A percentile compares a stretch with the other conserved stretches of the same genome.
These are phyloP conservation scores for Dolichotis patagonum DNA, from an alignment of 2,113 vertebrate genomes.

Conservation along the genomic window DNA sequence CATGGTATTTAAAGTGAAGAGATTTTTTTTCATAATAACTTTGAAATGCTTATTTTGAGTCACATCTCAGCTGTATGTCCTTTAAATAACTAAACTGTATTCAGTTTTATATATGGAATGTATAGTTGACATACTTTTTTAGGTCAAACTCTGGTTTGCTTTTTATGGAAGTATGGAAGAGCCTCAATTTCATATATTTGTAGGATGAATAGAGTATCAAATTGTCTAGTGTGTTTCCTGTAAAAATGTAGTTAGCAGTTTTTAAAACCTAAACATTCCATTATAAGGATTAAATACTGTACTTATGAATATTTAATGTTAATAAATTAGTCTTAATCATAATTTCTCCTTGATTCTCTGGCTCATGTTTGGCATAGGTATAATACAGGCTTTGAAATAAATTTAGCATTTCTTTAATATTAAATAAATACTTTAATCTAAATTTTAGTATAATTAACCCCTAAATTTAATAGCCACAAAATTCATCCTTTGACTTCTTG, in stretches of 20 bases:
- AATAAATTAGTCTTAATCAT: slow-evolving; percentile 38
- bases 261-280: slow-evolving; percentile 56
- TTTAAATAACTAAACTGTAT: background rate
- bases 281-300: slow-evolving; percentile 41
- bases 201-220: slow-evolving; percentile 49
- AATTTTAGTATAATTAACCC: slow-evolving; percentile 49
- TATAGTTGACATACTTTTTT: slow-evolving; percentile 27
- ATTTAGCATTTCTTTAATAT: slow-evolving; percentile 53
- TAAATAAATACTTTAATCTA: slow-evolving; percentile 57
- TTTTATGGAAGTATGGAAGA: slow-evolving; percentile 17
- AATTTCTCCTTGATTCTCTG: slow-evolving; percentile 45
- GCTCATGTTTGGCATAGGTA: slow-evolving; percentile 46
- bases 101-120: background rate
- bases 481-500: slow-evolving; percentile 64
- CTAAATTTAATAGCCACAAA: slow-evolving; percentile 45
- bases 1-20: slow-evolving; percentile 34
- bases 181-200: slow-evolving; percentile 27
- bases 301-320: slow-evolving; percentile 37
- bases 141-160: slow-evolving; percentile 33
- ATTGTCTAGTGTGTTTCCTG: background rate
- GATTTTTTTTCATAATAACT: slow-evolving; percentile 16
- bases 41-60: slow-evolving; percentile 45
- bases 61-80: slow-evolving; percentile 72
- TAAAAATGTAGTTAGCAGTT: slow-evolving; percentile 15
- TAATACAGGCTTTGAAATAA: slow-evolving; percentile 57